Evolutionary conservation across 2,888 invertebrate genomes (phyloP).

Genomic region (Elegia similella): DNA sequence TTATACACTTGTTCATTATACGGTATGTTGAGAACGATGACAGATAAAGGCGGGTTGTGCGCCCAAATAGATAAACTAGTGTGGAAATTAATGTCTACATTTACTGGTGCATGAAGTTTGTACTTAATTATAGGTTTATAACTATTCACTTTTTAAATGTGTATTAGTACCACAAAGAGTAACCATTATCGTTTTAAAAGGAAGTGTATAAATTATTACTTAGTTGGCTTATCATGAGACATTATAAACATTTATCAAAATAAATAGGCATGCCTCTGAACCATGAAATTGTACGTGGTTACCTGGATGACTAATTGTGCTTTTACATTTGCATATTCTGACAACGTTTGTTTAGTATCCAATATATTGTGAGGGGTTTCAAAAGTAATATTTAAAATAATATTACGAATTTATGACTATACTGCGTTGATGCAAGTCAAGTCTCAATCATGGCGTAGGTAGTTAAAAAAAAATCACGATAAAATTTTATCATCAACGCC

Average conservation of each 20-base stretch:
- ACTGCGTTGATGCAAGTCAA: too few species aligned
- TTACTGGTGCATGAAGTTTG: slow-evolving; percentile 81
- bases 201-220: slow-evolving; percentile 73
- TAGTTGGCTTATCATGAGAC: slow-evolving; percentile 60
- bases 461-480: too few species aligned
- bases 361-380: too few species aligned
- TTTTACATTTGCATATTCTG: slow-evolving; percentile 26
- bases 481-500: too few species aligned
- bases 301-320: slow-evolving; percentile 38
- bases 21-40: slow-evolving; percentile 66
- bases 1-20: slow-evolving; percentile 56
- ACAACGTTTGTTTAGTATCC: slow-evolving; percentile 1
- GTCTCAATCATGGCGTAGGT: too few species aligned
- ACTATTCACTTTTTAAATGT: slow-evolving; percentile 74
- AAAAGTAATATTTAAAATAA: too few species aligned
- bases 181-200: slow-evolving; percentile 74
- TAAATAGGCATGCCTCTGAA: slow-evolving; percentile 54
- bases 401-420: too few species aligned
- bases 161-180: slow-evolving; percentile 73
- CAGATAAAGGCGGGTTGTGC: slow-evolving; percentile 80
- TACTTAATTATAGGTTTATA: slow-evolving; percentile 80
- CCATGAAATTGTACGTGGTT: slow-evolving; percentile 59
- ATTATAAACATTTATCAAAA: slow-evolving; percentile 66
- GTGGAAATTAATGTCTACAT: slow-evolving; percentile 82
- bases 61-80: slow-evolving; percentile 82